phyloP scores from a whole-genome alignment of 2,888 invertebrate species.

The Diaprepes abbreviatus region DNA sequence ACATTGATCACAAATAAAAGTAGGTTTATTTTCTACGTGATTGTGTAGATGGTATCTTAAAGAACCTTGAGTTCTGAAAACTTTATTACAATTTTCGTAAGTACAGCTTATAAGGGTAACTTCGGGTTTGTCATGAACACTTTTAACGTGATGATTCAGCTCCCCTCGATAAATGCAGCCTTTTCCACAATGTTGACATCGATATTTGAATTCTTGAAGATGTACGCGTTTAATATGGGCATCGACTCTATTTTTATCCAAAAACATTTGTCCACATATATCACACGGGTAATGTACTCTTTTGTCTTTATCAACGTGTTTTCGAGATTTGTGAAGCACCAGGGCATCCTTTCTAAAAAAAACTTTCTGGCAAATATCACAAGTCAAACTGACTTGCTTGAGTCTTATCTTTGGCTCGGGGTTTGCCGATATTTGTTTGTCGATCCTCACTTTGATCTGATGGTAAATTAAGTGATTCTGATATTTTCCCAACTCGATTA shows the following conservation, averaged over 20 bases:
- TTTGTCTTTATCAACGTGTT: slow-evolving; percentile 18
- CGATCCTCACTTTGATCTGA: slow-evolving; percentile 23
- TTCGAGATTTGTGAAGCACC: slow-evolving; percentile 12
- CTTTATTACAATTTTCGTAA: slow-evolving; percentile 46
- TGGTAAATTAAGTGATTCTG: slow-evolving; percentile 25
- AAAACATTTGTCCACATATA: slow-evolving; percentile 67
- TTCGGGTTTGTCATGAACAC: slow-evolving; percentile 24
- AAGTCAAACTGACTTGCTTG: neutral
- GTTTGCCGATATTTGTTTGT: slow-evolving; percentile 13
- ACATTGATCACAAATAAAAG: slow-evolving; percentile 50
- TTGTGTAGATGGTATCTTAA: slow-evolving; percentile 46
- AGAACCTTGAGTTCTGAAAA: slow-evolving; percentile 40
- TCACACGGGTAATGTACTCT: slow-evolving; percentile 36
- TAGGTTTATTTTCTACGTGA: slow-evolving; percentile 58
- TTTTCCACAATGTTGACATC: slow-evolving; percentile 73
- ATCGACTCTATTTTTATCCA: slow-evolving; percentile 72
- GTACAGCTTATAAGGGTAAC: slow-evolving; percentile 26
- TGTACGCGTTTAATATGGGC: slow-evolving; percentile 71
- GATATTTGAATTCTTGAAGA: slow-evolving; percentile 74
- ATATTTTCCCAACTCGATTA: slow-evolving; percentile 46
- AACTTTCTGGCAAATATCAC: slow-evolving; percentile 22
- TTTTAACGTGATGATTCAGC: slow-evolving; percentile 70
- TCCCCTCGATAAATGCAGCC: slow-evolving; percentile 73
- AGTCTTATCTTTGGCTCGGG: slow-evolving; percentile 5
- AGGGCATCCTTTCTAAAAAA: slow-evolving; percentile 33